Percentiles rank a stretch among this genome's conserved stretches.
These are phyloP conservation scores for Sarcophaga variegata DNA, from an alignment of 2,888 invertebrate genomes.

Conservation along the genomic window DNA sequence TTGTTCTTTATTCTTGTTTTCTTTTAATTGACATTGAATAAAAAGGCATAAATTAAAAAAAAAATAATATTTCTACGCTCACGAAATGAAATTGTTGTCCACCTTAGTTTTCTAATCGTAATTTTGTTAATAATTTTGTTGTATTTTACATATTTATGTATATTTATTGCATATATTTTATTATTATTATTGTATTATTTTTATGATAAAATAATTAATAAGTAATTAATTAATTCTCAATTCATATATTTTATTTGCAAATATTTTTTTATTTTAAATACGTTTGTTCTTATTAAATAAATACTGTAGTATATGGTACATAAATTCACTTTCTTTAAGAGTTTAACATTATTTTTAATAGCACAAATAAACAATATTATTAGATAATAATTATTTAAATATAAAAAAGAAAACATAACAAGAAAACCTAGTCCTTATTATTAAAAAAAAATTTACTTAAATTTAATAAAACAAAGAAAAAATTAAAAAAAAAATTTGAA, in stretches of 20 bases:
- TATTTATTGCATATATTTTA: constrained; percentile 7
- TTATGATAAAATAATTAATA: background rate
- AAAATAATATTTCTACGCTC: background rate
- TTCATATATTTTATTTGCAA: background rate
- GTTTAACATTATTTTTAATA: constrained; percentile 47
- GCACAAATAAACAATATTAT: constrained; percentile 34
- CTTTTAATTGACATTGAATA: background rate
- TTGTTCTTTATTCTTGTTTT: background rate
- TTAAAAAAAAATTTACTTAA: constrained; percentile 32
- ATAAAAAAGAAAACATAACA: constrained; percentile 31
- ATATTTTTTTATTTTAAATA: background rate
- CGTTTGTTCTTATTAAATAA: too few species aligned
- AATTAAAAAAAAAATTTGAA: constrained; percentile 8
- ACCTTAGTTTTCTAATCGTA: constrained; percentile 5
- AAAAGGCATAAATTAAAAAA: background rate
- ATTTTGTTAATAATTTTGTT: constrained; percentile 40
- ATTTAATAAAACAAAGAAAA: constrained; percentile 3
- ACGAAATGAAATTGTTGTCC: constrained; percentile 7
- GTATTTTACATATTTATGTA: constrained; percentile 28
- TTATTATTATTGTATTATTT: constrained; percentile 2
- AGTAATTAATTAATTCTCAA: constrained; percentile 24
- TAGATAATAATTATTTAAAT: constrained; percentile 10
- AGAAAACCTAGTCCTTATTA: constrained; percentile 70
- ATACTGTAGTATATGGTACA: too few species aligned
- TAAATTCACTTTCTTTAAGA: constrained; percentile 46